phyloP scores from a whole-genome alignment of 2,797 vertebrate genomes.

The Diceros bicornis region DNA sequence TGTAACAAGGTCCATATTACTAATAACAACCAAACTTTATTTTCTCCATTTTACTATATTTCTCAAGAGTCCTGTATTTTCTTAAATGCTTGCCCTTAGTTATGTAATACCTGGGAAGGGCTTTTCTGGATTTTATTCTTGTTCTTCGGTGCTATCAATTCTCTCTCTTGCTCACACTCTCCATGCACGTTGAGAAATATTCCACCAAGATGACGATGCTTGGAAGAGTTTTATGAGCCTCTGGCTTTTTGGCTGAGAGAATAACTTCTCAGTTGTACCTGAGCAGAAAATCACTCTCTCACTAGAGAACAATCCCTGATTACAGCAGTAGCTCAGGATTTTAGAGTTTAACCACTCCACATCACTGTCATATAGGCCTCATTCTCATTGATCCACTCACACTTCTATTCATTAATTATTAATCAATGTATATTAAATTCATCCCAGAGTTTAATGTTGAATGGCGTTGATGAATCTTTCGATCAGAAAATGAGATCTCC shows the following conservation, averaged over 20 bases:
- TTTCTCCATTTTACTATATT: background rate
- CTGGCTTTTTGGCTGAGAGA: background rate
- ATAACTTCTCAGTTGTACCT: background rate
- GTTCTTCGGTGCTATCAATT: background rate
- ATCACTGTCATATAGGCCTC: background rate
- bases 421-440: slow-evolving; percentile 63
- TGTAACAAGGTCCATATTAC: background rate
- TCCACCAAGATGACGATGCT: background rate
- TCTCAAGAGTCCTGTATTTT: background rate
- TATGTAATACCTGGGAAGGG: background rate
- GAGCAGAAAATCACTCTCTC: background rate
- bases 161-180: background rate
- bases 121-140: background rate
- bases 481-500: background rate
- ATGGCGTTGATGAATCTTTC: background rate
- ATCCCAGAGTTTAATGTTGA: slow-evolving; percentile 1
- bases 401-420: slow-evolving; percentile 41
- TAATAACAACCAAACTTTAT: background rate
- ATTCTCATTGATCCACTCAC: background rate
- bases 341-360: background rate
- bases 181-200: fast-evolving
- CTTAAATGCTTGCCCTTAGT: background rate
- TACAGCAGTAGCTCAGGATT: background rate
- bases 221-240: background rate
- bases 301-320: background rate